phyloP scores from a whole-genome alignment of 2,888 invertebrate genomes.

The Drosophila gaucha region DNA sequence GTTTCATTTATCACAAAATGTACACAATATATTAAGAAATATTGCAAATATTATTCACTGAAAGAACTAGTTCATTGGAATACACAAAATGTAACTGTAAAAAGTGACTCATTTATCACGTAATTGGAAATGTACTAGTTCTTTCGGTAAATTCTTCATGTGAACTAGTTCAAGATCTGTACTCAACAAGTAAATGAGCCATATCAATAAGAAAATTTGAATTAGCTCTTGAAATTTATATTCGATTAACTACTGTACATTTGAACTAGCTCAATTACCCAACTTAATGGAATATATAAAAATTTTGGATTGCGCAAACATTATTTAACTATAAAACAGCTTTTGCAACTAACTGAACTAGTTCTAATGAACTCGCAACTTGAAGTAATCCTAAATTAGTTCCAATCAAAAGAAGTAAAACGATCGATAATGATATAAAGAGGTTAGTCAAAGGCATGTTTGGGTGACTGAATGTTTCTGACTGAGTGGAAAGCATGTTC shows the following conservation, averaged over 20 bases:
- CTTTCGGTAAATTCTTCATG: neutral
- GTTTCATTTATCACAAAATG: too few species aligned
- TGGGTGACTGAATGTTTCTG: slow-evolving; percentile 18
- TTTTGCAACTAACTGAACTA: neutral
- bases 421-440: neutral
- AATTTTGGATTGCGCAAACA: too few species aligned
- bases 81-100: too few species aligned
- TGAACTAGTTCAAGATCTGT: neutral
- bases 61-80: neutral
- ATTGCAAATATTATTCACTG: too few species aligned
- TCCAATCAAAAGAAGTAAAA: neutral
- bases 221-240: neutral
- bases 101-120: too few species aligned
- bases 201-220: neutral
- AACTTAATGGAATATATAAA: neutral
- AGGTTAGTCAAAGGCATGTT: slow-evolving; percentile 34
- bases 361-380: neutral
- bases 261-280: neutral
- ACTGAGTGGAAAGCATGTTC: slow-evolving; percentile 19
- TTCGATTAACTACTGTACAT: neutral
- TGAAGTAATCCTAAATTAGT: neutral
- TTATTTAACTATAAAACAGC: neutral
- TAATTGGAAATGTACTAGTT: neutral
- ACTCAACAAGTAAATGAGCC: neutral
- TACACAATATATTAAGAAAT: neutral